phyloP scores from a whole-genome alignment of 2,113 vertebrate genomes.

The Nibea albiflora region DNA sequence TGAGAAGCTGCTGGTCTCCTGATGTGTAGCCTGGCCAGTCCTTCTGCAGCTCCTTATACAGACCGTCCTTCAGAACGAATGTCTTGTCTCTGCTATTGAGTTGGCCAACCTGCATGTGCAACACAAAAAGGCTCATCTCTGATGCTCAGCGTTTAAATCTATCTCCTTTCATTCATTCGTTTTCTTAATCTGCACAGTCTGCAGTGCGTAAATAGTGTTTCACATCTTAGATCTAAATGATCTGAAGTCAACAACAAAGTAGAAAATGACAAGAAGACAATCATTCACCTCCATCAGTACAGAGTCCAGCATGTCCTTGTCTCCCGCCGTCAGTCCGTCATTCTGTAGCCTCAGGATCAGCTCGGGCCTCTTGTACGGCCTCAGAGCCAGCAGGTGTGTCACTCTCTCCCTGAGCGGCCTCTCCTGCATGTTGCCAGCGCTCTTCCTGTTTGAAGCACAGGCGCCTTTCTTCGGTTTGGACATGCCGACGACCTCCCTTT shows the following conservation, averaged over 20 bases:
- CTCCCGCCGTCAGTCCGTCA: slow-evolving; percentile 87
- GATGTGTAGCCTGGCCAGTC: slow-evolving; percentile 94
- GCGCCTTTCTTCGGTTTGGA: slow-evolving; percentile 50
- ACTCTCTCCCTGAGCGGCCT: slow-evolving; percentile 90
- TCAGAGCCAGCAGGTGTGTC: slow-evolving; percentile 92
- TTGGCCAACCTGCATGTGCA: slow-evolving; percentile 87
- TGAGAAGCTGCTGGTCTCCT: slow-evolving; percentile 91
- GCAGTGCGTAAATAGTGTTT: background rate
- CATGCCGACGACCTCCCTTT: slow-evolving; percentile 6
- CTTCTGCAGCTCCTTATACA: slow-evolving; percentile 91
- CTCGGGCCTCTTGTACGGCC: slow-evolving; percentile 93
- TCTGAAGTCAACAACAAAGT: background rate
- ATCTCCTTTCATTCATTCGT: too few species aligned
- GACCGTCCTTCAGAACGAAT: slow-evolving; percentile 86
- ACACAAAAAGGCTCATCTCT: background rate
- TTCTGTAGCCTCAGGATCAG: slow-evolving; percentile 91
- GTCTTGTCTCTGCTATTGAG: slow-evolving; percentile 88
- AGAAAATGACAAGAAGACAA: background rate
- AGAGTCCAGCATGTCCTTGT: slow-evolving; percentile 89
- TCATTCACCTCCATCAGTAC: slow-evolving; percentile 87
- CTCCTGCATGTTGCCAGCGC: slow-evolving; percentile 75
- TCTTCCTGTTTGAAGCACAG: slow-evolving; percentile 40
- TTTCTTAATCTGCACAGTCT: background rate
- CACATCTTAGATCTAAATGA: too few species aligned
- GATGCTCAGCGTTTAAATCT: too few species aligned